Base-by-base conservation (phyloP, 1,140 invertebrate genomes). In the Asbolus verrucosus region DNA sequence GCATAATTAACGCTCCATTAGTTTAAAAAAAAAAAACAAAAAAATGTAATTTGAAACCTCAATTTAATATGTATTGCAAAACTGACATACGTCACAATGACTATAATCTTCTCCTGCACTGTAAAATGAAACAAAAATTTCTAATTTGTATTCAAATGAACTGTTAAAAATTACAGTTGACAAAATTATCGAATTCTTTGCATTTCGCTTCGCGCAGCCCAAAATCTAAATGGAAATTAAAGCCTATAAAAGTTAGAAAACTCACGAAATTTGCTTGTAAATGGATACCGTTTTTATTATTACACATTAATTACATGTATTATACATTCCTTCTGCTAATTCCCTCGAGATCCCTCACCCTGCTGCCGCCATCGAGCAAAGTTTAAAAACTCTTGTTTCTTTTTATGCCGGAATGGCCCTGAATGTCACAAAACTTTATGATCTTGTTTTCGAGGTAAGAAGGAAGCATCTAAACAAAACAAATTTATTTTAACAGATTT, bases 261-360 rank as follows among this genome's bases (percentile, higher is more conserved):
- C 9, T 24, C 6, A n/a, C 46, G n/a, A 13, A 6, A 27, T 43
- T 24, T 54, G 6, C 46, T 54, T 54, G 46, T 54, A 54, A 54
- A 54, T 27, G 21, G 18, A 8, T 27, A 21, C 19, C 21, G 21
- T 24, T 54, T 54, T 54, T 27, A 54, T 54, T 54, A 54, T 54
- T 54, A 27, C 27, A 54, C 46, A 54, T 54, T 54, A 54, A 54
- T 54, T 54, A 27, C 21, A 8, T n/a, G 19, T 54, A 54, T 54
- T 54, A 54, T 27, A 54, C 21, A 24, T 54, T 54, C 21, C 46
- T 27, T 54, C 19, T 54, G 46, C 27, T 54, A 24, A 27, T 27
- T 54, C 46, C 27, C 46, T 31, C 0, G 21, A 27, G 46, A 54
- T 27, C 5, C 13, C 21, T 27, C n/a, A 54, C 46, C 21, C 21